Evolutionary conservation across 2,888 invertebrate genomes (phyloP), one percentile per base, ranked within the genome.

Genomic region (Drosophila quinaria): DNA sequence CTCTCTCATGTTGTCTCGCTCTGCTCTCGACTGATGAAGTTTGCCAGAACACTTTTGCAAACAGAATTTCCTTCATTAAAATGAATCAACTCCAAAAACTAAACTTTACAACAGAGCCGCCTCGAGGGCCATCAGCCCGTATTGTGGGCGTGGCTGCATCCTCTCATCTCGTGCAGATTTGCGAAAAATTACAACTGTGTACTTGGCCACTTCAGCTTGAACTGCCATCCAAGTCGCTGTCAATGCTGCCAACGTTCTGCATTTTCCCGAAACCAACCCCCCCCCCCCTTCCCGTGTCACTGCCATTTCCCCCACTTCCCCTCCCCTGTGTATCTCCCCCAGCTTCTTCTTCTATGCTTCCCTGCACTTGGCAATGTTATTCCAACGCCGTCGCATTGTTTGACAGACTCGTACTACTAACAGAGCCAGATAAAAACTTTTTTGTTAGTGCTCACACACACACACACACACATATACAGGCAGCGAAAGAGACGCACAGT

Each of bases 141-240:
- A 42, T 60, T 56, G 42, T 25, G 35, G 29, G 47, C 25, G 29
- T 46, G 44, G 19, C 37, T 10, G 41, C 25, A 33, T 35, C 49
- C 61, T 67, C 67, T 64, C 73, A 77, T 65, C 70, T 78, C 71
- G 76, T 65, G 66, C 70, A 81, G 77, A 83, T 80, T 80, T 79
- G 65, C 74, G 73, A 77, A 83, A 75, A 83, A 86, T 87, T 76
- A 81, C 87, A 75, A 78, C 81, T 85, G 74, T 78, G 80, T 87
- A 80, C 80, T 81, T 71, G 72, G 68, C 70, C 73, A 87, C 87
- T 87, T 87, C 81, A 87, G 81, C 72, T 78, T 82, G 77, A 85
- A 87, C 70, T 81, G 84, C 68, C 81, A 74, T 50, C 61, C 50
- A 58, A 52, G 64, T 54, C 60, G 71, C 70, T 69, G 70, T 58